Conservation (phyloP, 1,140 invertebrate species). For the Trypoxylus dichotomus region DNA sequence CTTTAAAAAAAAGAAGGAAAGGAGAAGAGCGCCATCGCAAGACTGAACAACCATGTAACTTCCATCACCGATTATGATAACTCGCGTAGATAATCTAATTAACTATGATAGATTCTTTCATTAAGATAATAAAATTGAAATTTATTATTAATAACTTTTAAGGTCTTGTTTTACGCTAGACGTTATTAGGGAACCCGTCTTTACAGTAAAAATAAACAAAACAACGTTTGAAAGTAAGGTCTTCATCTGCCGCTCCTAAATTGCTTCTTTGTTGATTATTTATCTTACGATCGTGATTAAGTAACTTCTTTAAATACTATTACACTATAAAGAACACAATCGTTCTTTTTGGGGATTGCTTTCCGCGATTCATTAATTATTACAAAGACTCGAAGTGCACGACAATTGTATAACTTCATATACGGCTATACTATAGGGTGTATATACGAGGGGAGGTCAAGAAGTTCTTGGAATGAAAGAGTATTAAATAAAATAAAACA, state of each 20-base stretch:
- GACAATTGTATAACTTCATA: too few species aligned
- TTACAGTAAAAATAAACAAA: not conserved
- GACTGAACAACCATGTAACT: not conserved
- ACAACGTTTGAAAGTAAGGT: not conserved
- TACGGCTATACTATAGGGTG: too few species aligned
- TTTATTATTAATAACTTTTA: not conserved
- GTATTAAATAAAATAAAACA: too few species aligned
- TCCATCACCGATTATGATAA: conserved; percentile 10
- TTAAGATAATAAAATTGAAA: conserved; percentile 15
- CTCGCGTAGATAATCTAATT: conserved; percentile 8
- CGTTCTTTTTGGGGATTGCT: too few species aligned
- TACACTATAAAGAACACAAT: too few species aligned
- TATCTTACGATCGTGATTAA: not conserved
- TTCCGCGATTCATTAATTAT: too few species aligned
- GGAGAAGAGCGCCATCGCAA: not conserved
- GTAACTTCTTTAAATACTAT: too few species aligned
- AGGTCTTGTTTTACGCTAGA: not conserved
- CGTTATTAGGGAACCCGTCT: not conserved
- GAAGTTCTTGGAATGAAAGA: too few species aligned
- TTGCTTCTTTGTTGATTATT: not conserved
- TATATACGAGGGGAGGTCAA: too few species aligned
- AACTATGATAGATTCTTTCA: conserved; percentile 22
- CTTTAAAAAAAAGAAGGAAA: not conserved
- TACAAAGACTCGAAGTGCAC: too few species aligned
- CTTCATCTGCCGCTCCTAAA: not conserved